Conservation (phyloP, 2,888 invertebrate genomes). For the Epinotia ramella region DNA sequence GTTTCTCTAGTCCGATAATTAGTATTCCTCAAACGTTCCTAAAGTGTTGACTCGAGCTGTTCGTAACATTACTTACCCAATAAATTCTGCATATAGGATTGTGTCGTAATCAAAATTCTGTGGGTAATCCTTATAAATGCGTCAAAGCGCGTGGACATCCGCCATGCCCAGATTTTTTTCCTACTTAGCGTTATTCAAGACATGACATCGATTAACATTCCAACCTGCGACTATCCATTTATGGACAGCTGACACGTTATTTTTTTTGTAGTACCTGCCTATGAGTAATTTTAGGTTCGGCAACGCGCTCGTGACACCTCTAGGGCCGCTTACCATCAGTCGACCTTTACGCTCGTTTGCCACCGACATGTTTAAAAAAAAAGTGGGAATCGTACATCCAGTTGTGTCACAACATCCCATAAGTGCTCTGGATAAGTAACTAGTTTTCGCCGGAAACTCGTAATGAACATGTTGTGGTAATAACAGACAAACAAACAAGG, state of each 20-base stretch:
- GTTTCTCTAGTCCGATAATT: constrained; percentile 20
- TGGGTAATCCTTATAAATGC: constrained; percentile 67
- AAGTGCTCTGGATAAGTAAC: constrained; percentile 66
- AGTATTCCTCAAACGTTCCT: constrained; percentile 14
- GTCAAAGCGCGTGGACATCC: constrained; percentile 59
- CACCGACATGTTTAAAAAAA: no score
- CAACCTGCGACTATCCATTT: constrained; percentile 64
- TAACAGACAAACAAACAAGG: constrained; percentile 65
- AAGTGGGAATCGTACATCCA: constrained; percentile 54
- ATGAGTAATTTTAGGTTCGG: constrained; percentile 33
- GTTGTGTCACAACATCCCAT: constrained; percentile 75
- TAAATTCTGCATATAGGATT: constrained; percentile 66
- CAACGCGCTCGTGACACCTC: no score
- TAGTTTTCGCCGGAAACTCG: constrained; percentile 75
- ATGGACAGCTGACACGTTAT: constrained; percentile 63
- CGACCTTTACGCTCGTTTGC: no score
- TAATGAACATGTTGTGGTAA: constrained; percentile 75
- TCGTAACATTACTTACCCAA: constrained; percentile 58
- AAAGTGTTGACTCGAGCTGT: constrained; percentile 52
- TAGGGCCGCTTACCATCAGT: no score
- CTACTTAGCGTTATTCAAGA: constrained; percentile 59
- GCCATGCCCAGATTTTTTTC: constrained; percentile 57
- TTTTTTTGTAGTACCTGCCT: constrained; percentile 52
- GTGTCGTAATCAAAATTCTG: constrained; percentile 69
- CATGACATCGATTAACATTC: constrained; percentile 72